Conservation (phyloP, 2,797 vertebrate genomes). For the Lagodon rhomboides region DNA sequence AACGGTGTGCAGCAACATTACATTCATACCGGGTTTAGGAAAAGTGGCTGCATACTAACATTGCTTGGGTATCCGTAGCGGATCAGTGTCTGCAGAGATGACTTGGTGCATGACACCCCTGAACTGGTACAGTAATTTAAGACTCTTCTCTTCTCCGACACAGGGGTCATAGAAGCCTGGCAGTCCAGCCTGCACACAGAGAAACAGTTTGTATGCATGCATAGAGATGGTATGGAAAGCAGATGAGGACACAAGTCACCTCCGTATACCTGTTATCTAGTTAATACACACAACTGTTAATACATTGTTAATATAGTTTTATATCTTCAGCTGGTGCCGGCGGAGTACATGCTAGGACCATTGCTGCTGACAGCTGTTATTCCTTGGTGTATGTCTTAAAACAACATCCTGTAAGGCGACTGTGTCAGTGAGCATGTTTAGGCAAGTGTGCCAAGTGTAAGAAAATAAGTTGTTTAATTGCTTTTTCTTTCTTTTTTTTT, state of each 20-base stretch:
- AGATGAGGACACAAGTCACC: background rate
- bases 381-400: background rate
- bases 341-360: too few species aligned
- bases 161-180: constrained; percentile 98
- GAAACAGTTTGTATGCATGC: background rate
- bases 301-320: background rate
- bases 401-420: background rate
- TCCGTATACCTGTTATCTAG: background rate
- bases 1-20: constrained; percentile 25
- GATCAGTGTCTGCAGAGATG: constrained; percentile 90
- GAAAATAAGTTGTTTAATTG: background rate
- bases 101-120: constrained; percentile 97
- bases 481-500: too few species aligned
- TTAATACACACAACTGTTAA: background rate
- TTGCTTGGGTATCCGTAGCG: constrained; percentile 98
- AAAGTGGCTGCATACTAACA: constrained; percentile 82
- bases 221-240: background rate
- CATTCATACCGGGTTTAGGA: background rate
- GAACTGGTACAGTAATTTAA: constrained; percentile 98
- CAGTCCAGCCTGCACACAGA: constrained; percentile 88
- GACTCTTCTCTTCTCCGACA: constrained; percentile 96
- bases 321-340: background rate
- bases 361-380: background rate
- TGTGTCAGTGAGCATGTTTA: background rate
- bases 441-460: background rate